Evolutionary conservation across 2,888 invertebrate genomes (phyloP).

Genomic region (Drosophila emarginata): DNA sequence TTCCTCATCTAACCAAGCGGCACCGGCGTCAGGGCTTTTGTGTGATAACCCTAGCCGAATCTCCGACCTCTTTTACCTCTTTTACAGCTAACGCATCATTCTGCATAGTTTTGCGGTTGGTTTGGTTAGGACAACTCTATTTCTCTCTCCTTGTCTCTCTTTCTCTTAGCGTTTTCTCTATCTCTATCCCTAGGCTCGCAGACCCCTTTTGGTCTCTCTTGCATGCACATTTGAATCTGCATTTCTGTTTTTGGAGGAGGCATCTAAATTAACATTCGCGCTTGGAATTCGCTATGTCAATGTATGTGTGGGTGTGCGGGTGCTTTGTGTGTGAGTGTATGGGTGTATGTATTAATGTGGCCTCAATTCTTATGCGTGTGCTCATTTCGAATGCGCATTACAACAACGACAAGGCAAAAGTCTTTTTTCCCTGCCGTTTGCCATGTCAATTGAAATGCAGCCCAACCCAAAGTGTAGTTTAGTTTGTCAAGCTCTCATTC

Average conservation of each 20-base stretch:
- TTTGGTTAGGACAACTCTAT: conserved; percentile 35
- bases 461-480: conserved; percentile 31
- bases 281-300: conserved; percentile 33
- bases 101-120: conserved; percentile 48
- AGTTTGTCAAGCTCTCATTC: conserved; percentile 17
- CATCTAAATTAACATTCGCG: conserved; percentile 70
- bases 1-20: conserved; percentile 7
- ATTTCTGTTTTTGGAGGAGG: conserved; percentile 50
- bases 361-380: conserved; percentile 75
- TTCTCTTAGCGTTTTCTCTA: neutral
- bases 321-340: conserved; percentile 6
- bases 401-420: conserved; percentile 52
- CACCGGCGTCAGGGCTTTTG: conserved; percentile 38
- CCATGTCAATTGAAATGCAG: conserved; percentile 74
- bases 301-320: conserved; percentile 11
- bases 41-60: conserved; percentile 24
- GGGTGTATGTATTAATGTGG: conserved; percentile 65
- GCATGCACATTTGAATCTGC: conserved; percentile 70
- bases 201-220: conserved; percentile 43
- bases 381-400: conserved; percentile 77
- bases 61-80: neutral
- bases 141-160: neutral
- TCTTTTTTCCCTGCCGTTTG: conserved; percentile 50
- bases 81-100: conserved; percentile 16
- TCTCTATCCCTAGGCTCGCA: conserved; percentile 31